phyloP scores from a whole-genome alignment of 30 jellyfish, hydroid and myxozoan species.

The Cassiopea andromeda region DNA sequence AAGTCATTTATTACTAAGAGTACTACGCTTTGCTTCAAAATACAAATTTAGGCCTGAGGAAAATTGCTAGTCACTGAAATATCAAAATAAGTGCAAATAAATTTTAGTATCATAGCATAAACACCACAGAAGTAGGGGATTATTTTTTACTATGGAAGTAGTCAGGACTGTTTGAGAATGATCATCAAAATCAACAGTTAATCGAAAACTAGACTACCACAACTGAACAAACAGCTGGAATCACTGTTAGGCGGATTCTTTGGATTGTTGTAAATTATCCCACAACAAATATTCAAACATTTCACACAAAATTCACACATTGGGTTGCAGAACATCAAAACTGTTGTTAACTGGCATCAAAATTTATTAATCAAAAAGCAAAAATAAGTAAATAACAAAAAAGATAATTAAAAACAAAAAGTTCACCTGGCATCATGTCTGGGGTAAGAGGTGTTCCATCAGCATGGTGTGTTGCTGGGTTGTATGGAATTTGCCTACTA shows the following conservation, averaged over 20 bases:
- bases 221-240: not conserved
- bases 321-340: not conserved
- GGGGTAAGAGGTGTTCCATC: slow-evolving; percentile 98
- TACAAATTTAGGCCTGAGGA: too few species aligned
- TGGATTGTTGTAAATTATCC: not conserved
- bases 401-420: not conserved
- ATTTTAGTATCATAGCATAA: too few species aligned
- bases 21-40: too few species aligned
- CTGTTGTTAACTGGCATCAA: not conserved
- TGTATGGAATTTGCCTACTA: slow-evolving; percentile 84
- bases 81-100: too few species aligned
- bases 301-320: not conserved
- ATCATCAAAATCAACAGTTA: too few species aligned
- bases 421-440: slow-evolving; percentile 75
- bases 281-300: not conserved
- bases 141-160: too few species aligned
- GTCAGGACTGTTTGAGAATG: too few species aligned
- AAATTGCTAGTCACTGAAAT: too few species aligned
- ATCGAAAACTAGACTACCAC: too few species aligned
- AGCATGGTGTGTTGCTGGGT: slow-evolving; percentile 84
- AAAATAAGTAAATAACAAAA: not conserved
- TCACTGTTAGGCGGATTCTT: not conserved
- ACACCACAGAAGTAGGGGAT: too few species aligned
- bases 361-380: too few species aligned
- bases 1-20: too few species aligned